These are phyloP conservation scores for Aphis craccivora DNA, from an alignment of 1,140 invertebrate genomes.

Conservation along the genomic window DNA sequence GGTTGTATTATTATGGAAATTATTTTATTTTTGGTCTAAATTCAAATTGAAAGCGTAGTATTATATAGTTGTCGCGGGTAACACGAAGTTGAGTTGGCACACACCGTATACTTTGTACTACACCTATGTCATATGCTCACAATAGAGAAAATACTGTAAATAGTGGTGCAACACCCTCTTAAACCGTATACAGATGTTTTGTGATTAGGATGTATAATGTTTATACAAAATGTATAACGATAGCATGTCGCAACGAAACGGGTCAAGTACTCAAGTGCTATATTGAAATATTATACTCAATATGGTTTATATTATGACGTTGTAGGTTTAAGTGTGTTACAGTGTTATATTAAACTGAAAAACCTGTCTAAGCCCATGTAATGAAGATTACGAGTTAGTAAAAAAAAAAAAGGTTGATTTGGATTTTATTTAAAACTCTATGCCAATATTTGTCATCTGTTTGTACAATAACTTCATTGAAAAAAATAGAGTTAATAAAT, in stretches of 20 bases:
- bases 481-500: not conserved
- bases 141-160: constrained; percentile 5
- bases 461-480: not conserved
- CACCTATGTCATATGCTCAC: not conserved
- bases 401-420: not conserved
- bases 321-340: not conserved
- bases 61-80: not conserved
- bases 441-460: not conserved
- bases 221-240: not conserved
- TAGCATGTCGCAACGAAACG: not conserved
- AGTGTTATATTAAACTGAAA: not conserved
- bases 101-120: not conserved
- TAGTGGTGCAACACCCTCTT: constrained; percentile 4
- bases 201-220: constrained; percentile 7
- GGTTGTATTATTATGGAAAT: not conserved
- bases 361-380: not conserved
- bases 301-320: not conserved
- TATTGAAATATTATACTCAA: not conserved
- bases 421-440: not conserved
- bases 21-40: not conserved
- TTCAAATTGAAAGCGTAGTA: not conserved
- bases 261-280: not conserved
- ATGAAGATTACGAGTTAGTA: not conserved
- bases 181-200: not conserved
- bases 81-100: not conserved